Percentiles rank a stretch among this genome's conserved stretches.
phyloP scores from a whole-genome alignment of 2,113 vertebrate species.

The Oreocharis arfaki region DNA sequence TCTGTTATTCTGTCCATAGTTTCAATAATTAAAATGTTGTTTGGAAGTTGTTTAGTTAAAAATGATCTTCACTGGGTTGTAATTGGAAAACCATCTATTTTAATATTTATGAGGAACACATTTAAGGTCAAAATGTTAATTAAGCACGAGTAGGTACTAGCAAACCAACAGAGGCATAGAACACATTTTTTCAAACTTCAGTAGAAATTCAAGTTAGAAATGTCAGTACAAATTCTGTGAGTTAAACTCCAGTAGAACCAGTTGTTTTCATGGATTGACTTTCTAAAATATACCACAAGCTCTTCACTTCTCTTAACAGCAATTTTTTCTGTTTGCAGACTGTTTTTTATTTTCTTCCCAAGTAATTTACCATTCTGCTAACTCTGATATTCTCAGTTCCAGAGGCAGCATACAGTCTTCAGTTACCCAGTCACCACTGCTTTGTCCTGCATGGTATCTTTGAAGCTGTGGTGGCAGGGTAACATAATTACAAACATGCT shows the following conservation, averaged over 20 bases:
- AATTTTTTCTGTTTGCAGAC: not conserved
- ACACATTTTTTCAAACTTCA: not conserved
- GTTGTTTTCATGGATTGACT: not conserved
- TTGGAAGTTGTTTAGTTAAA: not conserved
- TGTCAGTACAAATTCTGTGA: not conserved
- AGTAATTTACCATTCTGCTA: not conserved
- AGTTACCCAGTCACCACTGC: not conserved
- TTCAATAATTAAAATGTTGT: not conserved
- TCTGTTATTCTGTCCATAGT: not conserved
- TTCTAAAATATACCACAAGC: not conserved
- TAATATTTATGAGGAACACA: not conserved
- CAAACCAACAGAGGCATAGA: not conserved
- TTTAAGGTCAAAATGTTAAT: not conserved
- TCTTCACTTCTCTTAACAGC: not conserved
- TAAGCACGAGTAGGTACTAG: not conserved
- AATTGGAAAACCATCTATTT: not conserved
- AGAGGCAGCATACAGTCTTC: not conserved
- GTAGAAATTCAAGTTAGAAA: not conserved
- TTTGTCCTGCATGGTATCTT: not conserved
- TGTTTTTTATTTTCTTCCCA: not conserved
- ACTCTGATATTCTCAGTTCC: not conserved
- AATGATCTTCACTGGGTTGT: not conserved
- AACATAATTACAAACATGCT: not conserved
- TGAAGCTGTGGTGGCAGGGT: not conserved
- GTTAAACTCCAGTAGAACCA: not conserved